phyloP scores from a whole-genome alignment of 1,140 invertebrate genomes.

The Venturia canescens region DNA sequence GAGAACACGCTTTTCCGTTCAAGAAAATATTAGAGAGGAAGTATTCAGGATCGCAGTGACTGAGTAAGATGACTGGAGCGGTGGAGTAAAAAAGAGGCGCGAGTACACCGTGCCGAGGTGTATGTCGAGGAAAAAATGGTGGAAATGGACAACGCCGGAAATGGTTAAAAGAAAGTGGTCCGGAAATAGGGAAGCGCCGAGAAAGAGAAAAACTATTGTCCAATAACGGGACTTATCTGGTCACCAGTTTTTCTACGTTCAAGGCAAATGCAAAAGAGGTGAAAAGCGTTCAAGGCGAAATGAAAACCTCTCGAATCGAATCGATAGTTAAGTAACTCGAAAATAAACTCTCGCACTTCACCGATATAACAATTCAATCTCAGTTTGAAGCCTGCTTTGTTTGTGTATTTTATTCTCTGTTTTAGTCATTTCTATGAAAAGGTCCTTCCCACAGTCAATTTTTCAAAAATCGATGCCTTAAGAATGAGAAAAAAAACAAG shows the following conservation, averaged over 20 bases:
- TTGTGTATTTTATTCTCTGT: background rate
- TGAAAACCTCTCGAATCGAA: background rate
- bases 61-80: background rate
- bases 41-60: no score
- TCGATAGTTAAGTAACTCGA: background rate
- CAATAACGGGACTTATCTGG: background rate
- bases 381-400: background rate
- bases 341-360: background rate
- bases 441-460: no score
- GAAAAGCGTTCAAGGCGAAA: background rate
- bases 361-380: background rate
- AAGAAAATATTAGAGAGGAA: no score
- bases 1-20: no score
- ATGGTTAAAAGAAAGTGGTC: background rate
- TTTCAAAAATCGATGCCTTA: no score
- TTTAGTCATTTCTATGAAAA: background rate
- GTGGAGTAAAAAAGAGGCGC: background rate
- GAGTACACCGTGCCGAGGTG: background rate
- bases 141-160: background rate
- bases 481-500: no score
- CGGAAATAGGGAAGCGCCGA: background rate
- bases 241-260: background rate
- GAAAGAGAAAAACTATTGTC: background rate
- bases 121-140: constrained; percentile 11
- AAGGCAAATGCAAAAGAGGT: background rate